Base-by-base conservation (phyloP, 2,888 invertebrate genomes). In the Pachydiplax longipennis region DNA sequence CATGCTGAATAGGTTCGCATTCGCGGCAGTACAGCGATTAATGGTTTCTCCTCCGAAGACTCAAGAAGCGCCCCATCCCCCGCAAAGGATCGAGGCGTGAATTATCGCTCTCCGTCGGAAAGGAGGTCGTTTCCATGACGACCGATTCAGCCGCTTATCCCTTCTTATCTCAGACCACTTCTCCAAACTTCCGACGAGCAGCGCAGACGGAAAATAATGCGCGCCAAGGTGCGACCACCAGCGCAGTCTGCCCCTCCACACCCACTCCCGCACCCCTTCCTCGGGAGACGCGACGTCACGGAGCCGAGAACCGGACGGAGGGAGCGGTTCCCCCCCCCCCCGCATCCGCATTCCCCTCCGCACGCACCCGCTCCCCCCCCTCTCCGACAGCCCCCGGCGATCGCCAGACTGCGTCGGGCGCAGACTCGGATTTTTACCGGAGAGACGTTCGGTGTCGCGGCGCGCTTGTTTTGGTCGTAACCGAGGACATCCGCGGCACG, bases 381-480 rank as follows among this genome's bases (percentile, higher is more conserved):
- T 5, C 83, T 15, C 25, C 83, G 6, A 15, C 44, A 31, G 31
- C 87, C 87, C 58, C 12, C 31, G n/a, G 87, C 58, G 22, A 61
- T 83, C 83, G 83, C 87, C 87, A 87, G 87, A 65, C 87, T 87
- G 87, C 87, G 87, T 87, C 87, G 87, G 87, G 87, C 87, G 61
- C 87, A 87, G 87, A 61, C 87, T 61, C 87, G 58, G n/a, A 22
- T 37, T 61, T 61, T 87, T 87, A 87, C 58, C 61, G 87, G 83
- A 83, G 83, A 31, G 53, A 37, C n/a, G 81, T 35, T 31, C 73
- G 73, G 73, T 73, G 25, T 73, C 73, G 25, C 65, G n/a, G 65
- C 25, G 65, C 65, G 65, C 73, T 73, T 73, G 73, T 73, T 73
- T 73, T 25, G 73, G 73, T 73, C 73, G 73, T 31, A 0, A n/a